Percentiles rank a stretch among this genome's conserved stretches.
phyloP scores from a whole-genome alignment of 2,888 invertebrate genomes.

The Catocala sponsa region DNA sequence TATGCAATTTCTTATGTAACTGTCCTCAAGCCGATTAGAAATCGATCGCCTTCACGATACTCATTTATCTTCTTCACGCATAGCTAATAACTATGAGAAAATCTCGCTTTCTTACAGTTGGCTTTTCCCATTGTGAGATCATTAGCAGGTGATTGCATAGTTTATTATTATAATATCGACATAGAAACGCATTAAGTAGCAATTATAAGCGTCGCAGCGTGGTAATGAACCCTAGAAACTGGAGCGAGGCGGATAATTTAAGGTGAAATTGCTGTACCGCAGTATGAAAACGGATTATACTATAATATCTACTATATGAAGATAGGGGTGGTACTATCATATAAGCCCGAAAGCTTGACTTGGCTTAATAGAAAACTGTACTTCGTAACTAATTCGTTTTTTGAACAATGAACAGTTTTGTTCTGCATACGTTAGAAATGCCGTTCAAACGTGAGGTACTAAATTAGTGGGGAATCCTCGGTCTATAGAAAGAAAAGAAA shows the following conservation, averaged over 20 bases:
- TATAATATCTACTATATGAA: slow-evolving; percentile 1
- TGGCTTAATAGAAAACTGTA: too few relatives aligned
- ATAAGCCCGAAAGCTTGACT: too few relatives aligned
- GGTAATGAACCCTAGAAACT: slow-evolving; percentile 41
- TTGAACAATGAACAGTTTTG: too few relatives aligned
- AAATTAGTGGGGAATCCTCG: too few relatives aligned
- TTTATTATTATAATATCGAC: neutral
- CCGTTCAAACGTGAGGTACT: too few relatives aligned
- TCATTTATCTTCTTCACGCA: too few relatives aligned
- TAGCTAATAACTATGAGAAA: slow-evolving; percentile 2
- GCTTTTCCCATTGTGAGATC: slow-evolving; percentile 5
- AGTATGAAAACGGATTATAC: slow-evolving; percentile 21
- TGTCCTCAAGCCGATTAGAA: too few relatives aligned
- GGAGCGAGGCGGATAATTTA: slow-evolving; percentile 43
- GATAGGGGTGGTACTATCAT: neutral
- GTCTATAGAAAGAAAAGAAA: too few relatives aligned
- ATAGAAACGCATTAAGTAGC: neutral
- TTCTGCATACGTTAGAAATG: too few relatives aligned
- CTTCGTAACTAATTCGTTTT: too few relatives aligned
- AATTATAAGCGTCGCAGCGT: slow-evolving; percentile 16
- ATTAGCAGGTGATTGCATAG: neutral
- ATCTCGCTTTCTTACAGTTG: neutral
- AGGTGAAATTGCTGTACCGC: slow-evolving; percentile 25
- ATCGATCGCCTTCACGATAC: too few relatives aligned
- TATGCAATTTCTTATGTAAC: too few relatives aligned